phyloP scores from a whole-genome alignment of 2,797 vertebrate genomes.

The Hephaestus fuliginosus region DNA sequence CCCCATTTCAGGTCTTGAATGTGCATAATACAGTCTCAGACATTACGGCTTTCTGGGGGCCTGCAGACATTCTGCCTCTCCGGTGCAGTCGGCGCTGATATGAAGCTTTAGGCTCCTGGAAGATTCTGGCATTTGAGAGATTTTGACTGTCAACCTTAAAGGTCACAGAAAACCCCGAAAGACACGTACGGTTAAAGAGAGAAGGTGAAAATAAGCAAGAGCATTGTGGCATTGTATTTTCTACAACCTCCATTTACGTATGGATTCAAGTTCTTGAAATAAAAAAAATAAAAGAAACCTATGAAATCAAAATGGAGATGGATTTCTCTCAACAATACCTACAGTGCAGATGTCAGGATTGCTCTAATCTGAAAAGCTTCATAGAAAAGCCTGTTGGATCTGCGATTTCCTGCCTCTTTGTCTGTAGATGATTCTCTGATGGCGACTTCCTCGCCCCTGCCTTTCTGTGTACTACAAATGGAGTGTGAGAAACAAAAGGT shows the following conservation, averaged over 20 bases:
- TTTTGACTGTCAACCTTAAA: slow-evolving; percentile 58
- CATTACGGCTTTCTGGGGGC: slow-evolving; percentile 50
- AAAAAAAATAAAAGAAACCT: neutral
- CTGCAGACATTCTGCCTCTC: slow-evolving; percentile 40
- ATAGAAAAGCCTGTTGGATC: slow-evolving; percentile 4
- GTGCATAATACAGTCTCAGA: slow-evolving; percentile 38
- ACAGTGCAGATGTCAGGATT: neutral
- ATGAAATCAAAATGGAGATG: neutral
- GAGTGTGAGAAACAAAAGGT: slow-evolving; percentile 38
- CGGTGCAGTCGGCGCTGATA: slow-evolving; percentile 5
- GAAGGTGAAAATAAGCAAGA: slow-evolving; percentile 23
- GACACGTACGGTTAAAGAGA: slow-evolving; percentile 21
- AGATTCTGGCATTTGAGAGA: slow-evolving; percentile 61
- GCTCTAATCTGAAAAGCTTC: neutral
- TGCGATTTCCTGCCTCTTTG: neutral
- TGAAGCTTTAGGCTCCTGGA: slow-evolving; percentile 44
- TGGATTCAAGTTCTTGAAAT: slow-evolving; percentile 4
- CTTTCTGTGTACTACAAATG: slow-evolving; percentile 5
- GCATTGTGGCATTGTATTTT: slow-evolving; percentile 13
- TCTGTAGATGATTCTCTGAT: slow-evolving; percentile 17
- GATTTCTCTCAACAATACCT: slow-evolving; percentile 4
- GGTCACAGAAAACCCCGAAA: slow-evolving; percentile 50
- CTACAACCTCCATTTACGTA: slow-evolving; percentile 6
- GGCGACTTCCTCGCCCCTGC: slow-evolving; percentile 5
- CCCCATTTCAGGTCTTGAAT: slow-evolving; percentile 24